A percentile compares a stretch with the other conserved stretches of the same genome.
These are phyloP conservation scores for Anguilla japonica DNA, from an alignment of 2,113 vertebrate genomes.

Conservation along the genomic window DNA sequence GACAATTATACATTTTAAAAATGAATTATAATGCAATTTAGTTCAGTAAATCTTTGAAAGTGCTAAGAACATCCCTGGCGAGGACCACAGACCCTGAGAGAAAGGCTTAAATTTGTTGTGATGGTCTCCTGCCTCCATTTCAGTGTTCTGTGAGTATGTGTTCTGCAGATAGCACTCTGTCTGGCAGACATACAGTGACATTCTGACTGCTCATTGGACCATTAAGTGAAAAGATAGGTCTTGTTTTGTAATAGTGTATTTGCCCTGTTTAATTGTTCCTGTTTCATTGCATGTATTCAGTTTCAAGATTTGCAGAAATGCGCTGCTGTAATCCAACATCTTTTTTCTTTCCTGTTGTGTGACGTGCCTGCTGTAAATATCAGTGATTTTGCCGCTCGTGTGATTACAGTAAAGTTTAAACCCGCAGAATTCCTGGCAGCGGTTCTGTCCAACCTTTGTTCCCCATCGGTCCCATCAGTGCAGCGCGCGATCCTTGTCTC, in stretches of 20 bases:
- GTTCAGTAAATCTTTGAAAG: no score
- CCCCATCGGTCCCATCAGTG: slow-evolving; percentile 49
- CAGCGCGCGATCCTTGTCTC: slow-evolving; percentile 55
- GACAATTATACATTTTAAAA: no score
- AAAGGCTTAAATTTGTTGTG: not conserved
- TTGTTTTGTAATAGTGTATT: not conserved
- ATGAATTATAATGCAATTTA: no score
- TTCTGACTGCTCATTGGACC: not conserved
- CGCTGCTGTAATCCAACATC: slow-evolving; percentile 1
- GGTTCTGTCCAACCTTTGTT: slow-evolving; percentile 38
- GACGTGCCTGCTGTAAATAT: slow-evolving; percentile 14
- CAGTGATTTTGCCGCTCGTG: slow-evolving; percentile 19
- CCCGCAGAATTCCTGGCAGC: slow-evolving; percentile 9
- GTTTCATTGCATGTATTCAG: not conserved
- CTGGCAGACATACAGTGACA: not conserved
- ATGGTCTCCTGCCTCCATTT: not conserved
- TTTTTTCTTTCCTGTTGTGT: not conserved
- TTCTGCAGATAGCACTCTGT: not conserved
- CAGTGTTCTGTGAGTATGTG: not conserved
- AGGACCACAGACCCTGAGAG: not conserved
- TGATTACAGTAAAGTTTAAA: slow-evolving; percentile 18
- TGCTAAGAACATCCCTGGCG: not conserved
- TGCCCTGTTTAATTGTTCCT: not conserved
- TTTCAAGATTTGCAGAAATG: slow-evolving; percentile 8
- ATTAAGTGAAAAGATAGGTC: not conserved